Conservation (phyloP, 2,888 invertebrate genomes). For the Euplexia lucipara region DNA sequence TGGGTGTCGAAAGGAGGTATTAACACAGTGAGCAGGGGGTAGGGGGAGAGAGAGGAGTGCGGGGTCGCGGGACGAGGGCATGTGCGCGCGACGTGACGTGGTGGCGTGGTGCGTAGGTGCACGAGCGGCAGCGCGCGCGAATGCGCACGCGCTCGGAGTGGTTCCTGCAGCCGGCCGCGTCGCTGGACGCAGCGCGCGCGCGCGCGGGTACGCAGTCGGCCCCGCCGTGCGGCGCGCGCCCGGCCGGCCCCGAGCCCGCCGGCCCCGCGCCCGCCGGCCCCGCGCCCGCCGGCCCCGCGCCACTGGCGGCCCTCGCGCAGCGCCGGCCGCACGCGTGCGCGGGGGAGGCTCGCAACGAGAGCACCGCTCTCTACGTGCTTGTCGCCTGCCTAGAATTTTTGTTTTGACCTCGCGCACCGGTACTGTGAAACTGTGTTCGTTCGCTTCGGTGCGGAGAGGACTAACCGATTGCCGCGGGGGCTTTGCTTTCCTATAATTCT, state of each 20-base stretch:
- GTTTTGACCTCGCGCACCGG: constrained; percentile 87
- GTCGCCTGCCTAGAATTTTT: constrained; percentile 91
- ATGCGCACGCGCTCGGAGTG: constrained; percentile 99
- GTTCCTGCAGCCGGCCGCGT: constrained; percentile 95
- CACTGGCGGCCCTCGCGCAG: constrained; percentile 57
- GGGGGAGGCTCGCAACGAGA: constrained; percentile 78
- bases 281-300: constrained; percentile 53
- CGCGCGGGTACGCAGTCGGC: constrained; percentile 82
- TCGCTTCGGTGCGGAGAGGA: constrained; percentile 86
- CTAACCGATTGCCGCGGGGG: constrained; percentile 75
- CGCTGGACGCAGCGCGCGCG: constrained; percentile 85
- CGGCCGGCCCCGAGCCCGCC: constrained; percentile 48
- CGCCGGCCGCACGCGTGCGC: constrained; percentile 66
- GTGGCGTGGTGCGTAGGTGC: constrained; percentile 92
- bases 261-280: constrained; percentile 57
- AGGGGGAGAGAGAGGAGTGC: constrained; percentile 16
- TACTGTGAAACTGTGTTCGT: constrained; percentile 85
- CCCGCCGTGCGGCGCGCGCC: constrained; percentile 53
- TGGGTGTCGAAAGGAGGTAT: constrained; percentile 7
- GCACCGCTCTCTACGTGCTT: constrained; percentile 89
- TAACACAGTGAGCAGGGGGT: constrained; percentile 31
- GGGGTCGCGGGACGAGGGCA: constrained; percentile 54
- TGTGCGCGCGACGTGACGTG: constrained; percentile 52
- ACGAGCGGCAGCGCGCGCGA: constrained; percentile 98
- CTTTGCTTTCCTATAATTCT: constrained; percentile 65